These are phyloP conservation scores for Leptopilina drosophilae DNA, from an alignment of 2,888 invertebrate species.

Conservation along the genomic window DNA sequence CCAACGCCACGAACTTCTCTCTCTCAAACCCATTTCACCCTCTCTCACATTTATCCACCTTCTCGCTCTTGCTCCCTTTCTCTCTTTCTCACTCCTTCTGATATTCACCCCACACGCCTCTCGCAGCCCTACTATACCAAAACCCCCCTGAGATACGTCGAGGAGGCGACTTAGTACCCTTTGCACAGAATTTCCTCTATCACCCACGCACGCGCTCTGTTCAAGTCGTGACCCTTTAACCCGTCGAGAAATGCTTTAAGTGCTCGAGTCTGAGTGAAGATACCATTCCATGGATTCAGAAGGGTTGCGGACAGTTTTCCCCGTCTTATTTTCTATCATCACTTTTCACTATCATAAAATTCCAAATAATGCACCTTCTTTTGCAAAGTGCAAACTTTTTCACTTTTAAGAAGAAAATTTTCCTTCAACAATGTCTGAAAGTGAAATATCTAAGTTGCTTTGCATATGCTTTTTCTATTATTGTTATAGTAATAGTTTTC, in stretches of 20 bases:
- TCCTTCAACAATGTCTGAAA: no score
- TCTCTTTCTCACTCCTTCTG: constrained; percentile 36
- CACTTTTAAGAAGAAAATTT: no score
- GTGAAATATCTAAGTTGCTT: no score
- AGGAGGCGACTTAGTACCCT: constrained; percentile 39
- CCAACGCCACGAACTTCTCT: constrained; percentile 33
- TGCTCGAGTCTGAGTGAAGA: constrained; percentile 17
- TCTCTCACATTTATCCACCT: constrained; percentile 47
- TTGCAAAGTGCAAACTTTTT: no score
- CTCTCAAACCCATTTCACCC: constrained; percentile 30
- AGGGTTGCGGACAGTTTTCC: constrained; percentile 4
- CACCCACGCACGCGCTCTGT: constrained; percentile 40
- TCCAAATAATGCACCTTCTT: no score
- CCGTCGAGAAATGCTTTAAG: constrained; percentile 17
- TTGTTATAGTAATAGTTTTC: no score
- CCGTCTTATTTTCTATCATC: background rate
- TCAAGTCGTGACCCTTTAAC: constrained; percentile 32
- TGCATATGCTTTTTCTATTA: no score
- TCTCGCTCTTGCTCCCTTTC: constrained; percentile 28
- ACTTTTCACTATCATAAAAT: background rate
- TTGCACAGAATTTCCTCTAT: constrained; percentile 26
- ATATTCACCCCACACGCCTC: constrained; percentile 32
- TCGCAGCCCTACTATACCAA: constrained; percentile 35
- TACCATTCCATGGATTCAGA: constrained; percentile 2
- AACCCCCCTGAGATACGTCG: constrained; percentile 33